Conservation (phyloP, 2,113 vertebrate species). For the Varanus komodoensis region DNA sequence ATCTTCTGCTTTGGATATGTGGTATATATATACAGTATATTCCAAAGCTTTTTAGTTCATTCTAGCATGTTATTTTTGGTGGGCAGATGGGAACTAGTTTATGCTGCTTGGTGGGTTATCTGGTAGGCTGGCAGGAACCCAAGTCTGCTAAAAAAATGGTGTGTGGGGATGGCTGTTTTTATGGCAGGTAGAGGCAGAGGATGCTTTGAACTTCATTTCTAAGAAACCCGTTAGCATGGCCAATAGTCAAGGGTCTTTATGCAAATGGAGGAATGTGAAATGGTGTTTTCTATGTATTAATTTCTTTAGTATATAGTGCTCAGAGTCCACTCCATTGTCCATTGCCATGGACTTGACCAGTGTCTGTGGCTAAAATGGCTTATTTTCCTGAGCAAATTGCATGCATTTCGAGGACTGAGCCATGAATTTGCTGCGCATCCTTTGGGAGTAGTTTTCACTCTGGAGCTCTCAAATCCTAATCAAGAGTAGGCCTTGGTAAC, state of each 20-base stretch:
- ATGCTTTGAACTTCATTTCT: too few species aligned
- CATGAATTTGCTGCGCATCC: background rate
- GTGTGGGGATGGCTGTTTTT: too few species aligned
- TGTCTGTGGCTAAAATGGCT: background rate
- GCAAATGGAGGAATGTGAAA: background rate
- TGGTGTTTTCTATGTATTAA: background rate
- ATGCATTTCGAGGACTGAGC: background rate
- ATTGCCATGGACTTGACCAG: background rate
- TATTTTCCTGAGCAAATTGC: background rate
- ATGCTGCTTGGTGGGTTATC: too few species aligned
- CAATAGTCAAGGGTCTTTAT: background rate
- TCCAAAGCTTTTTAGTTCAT: background rate
- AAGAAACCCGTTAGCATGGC: too few species aligned
- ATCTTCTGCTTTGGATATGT: background rate
- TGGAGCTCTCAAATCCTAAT: too few species aligned
- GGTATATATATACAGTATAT: background rate
- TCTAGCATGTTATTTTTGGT: too few species aligned
- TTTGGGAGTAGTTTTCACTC: background rate
- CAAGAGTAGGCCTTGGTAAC: background rate
- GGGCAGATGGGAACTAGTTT: too few species aligned
- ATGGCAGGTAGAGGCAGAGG: too few species aligned
- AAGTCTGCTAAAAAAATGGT: too few species aligned
- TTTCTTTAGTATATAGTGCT: background rate
- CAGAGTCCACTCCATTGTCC: background rate
- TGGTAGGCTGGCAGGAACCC: too few species aligned